phyloP scores from a whole-genome alignment of 2,113 vertebrate species.

The Salvelinus alpinus region DNA sequence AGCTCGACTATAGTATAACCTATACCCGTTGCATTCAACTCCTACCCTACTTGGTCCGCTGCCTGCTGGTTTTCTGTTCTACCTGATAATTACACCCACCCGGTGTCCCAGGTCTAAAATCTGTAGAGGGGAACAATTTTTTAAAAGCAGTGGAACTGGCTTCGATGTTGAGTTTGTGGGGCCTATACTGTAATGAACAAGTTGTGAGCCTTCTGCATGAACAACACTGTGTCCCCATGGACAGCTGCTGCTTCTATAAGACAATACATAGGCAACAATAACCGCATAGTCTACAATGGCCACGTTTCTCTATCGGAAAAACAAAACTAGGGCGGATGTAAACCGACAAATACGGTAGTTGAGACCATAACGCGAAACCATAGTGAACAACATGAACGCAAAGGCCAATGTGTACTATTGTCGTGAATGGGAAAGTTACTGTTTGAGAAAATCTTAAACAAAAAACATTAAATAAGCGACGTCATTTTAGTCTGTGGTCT shows the following conservation, averaged over 20 bases:
- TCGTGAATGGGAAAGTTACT: constrained; percentile 11
- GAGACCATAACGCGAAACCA: neutral
- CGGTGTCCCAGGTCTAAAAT: too few species aligned
- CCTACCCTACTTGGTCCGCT: too few species aligned
- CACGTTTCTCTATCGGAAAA: constrained; percentile 68
- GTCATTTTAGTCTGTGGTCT: neutral
- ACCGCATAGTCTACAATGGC: constrained; percentile 45
- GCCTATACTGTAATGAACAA: neutral
- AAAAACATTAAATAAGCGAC: constrained; percentile 13
- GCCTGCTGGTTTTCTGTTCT: too few species aligned
- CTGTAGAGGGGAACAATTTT: too few species aligned
- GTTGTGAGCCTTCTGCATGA: neutral
- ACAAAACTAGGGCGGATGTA: constrained; percentile 62
- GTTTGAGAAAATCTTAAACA: constrained; percentile 41
- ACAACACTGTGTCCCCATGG: constrained; percentile 34
- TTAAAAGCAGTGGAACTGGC: too few species aligned
- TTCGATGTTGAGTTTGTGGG: too few species aligned
- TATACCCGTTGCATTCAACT: too few species aligned
- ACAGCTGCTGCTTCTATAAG: constrained; percentile 48
- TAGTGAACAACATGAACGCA: neutral
- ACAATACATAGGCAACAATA: constrained; percentile 54
- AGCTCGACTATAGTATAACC: too few species aligned
- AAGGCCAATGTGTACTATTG: neutral
- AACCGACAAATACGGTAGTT: constrained; percentile 29
- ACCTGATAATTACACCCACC: too few species aligned